Evolutionary conservation across 2,113 vertebrate species (phyloP).

Genomic region (Ondatra zibethicus): DNA sequence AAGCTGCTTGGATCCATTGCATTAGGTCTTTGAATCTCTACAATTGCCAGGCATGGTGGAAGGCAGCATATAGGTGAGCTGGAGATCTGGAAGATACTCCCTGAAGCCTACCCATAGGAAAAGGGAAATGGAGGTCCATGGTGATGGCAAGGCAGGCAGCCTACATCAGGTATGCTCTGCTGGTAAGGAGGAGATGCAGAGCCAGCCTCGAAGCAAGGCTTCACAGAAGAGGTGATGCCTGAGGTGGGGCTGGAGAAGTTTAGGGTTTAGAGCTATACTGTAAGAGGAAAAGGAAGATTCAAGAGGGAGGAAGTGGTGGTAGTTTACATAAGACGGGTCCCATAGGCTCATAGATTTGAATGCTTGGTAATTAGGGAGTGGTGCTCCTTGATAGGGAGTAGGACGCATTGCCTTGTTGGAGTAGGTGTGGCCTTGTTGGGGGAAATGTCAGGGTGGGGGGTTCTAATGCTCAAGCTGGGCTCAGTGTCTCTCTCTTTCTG

Average conservation of each 20-base stretch:
- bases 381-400: not conserved
- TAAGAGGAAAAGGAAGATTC: not conserved
- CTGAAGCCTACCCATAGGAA: not conserved
- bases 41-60: accelerated
- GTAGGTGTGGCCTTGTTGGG: not conserved
- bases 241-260: not conserved
- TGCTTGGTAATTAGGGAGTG: not conserved
- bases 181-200: not conserved
- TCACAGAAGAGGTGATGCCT: not conserved
- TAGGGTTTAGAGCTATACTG: not conserved
- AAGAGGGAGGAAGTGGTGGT: not conserved
- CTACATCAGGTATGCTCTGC: not conserved
- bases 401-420: not conserved
- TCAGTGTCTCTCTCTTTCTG: not conserved
- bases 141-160: not conserved
- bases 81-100: accelerated
- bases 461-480: not conserved
- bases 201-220: not conserved
- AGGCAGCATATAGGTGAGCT: not conserved
- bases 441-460: not conserved
- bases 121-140: not conserved
- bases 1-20: not conserved
- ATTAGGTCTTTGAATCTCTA: not conserved
- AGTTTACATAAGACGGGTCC: not conserved
- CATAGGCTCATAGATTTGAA: not conserved